phyloP scores from a whole-genome alignment of 2,888 invertebrate species.

The Athripsodes cinereus region DNA sequence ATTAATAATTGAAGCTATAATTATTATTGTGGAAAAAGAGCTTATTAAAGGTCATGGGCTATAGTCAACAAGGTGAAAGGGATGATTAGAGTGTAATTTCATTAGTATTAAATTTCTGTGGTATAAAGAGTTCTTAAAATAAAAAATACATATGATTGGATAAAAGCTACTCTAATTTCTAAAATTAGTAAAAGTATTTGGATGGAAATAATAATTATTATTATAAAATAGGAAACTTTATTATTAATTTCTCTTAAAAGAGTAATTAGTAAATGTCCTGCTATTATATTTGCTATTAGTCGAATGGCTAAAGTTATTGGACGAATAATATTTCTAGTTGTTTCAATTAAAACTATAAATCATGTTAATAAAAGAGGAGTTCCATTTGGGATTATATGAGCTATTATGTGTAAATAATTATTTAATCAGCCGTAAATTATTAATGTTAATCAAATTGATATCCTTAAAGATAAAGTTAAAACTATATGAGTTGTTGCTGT shows the following conservation, averaged over 20 bases:
- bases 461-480: slow-evolving; percentile 51
- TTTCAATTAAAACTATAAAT: slow-evolving; percentile 71
- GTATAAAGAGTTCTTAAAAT: slow-evolving; percentile 60
- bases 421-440: slow-evolving; percentile 61
- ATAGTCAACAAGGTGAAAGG: slow-evolving; percentile 59
- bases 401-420: slow-evolving; percentile 57
- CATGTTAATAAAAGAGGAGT: slow-evolving; percentile 59
- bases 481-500: slow-evolving; percentile 60
- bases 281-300: slow-evolving; percentile 71
- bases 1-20: slow-evolving; percentile 53
- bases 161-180: slow-evolving; percentile 56
- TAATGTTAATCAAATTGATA: slow-evolving; percentile 59
- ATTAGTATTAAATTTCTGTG: slow-evolving; percentile 54
- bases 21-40: slow-evolving; percentile 52
- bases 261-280: slow-evolving; percentile 62
- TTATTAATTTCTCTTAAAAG: slow-evolving; percentile 46
- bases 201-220: slow-evolving; percentile 31
- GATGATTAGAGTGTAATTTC: slow-evolving; percentile 53
- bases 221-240: not conserved
- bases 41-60: slow-evolving; percentile 60
- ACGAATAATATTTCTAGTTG: slow-evolving; percentile 66
- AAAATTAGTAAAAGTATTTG: slow-evolving; percentile 51
- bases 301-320: slow-evolving; percentile 64
- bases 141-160: slow-evolving; percentile 63
- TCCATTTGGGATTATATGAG: slow-evolving; percentile 62